Conservation (phyloP, 23 tunicate genomes). For the Oikopleura dioica region DNA sequence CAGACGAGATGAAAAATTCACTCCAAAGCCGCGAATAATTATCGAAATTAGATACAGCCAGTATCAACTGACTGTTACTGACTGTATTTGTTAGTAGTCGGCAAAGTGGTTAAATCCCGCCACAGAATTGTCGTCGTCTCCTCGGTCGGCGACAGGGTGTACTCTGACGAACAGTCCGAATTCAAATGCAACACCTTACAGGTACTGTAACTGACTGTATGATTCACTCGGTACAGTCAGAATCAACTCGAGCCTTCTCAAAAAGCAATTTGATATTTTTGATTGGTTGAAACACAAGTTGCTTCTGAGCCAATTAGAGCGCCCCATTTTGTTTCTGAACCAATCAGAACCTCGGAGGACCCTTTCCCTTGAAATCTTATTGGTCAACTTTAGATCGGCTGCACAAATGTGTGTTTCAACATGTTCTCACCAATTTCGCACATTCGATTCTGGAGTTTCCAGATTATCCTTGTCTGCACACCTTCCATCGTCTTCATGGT, state of each 20-base stretch:
- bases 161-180: constrained; percentile 97
- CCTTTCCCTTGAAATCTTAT: neutral
- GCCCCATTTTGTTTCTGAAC: too few relatives aligned
- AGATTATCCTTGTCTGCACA: constrained; percentile 70
- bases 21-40: too few relatives aligned
- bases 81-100: too few relatives aligned
- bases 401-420: constrained; percentile 92
- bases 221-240: neutral
- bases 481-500: constrained; percentile 90
- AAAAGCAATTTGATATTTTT: neutral
- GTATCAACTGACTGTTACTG: too few relatives aligned
- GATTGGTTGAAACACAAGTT: too few relatives aligned
- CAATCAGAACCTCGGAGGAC: too few relatives aligned
- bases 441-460: constrained; percentile 92
- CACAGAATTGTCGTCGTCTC: constrained; percentile 90
- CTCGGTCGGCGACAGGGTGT: constrained; percentile 79
- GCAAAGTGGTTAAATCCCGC: too few relatives aligned
- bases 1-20: too few relatives aligned
- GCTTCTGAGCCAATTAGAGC: too few relatives aligned
- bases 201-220: constrained; percentile 14
- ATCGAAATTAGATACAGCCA: too few relatives aligned
- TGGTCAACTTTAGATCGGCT: constrained; percentile 30
- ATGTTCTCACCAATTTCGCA: constrained; percentile 90
- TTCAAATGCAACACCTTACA: constrained; percentile 78
- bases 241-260: neutral